Evolutionary conservation across 2,113 vertebrate species (phyloP).

Genomic region (Guaruba guarouba): DNA sequence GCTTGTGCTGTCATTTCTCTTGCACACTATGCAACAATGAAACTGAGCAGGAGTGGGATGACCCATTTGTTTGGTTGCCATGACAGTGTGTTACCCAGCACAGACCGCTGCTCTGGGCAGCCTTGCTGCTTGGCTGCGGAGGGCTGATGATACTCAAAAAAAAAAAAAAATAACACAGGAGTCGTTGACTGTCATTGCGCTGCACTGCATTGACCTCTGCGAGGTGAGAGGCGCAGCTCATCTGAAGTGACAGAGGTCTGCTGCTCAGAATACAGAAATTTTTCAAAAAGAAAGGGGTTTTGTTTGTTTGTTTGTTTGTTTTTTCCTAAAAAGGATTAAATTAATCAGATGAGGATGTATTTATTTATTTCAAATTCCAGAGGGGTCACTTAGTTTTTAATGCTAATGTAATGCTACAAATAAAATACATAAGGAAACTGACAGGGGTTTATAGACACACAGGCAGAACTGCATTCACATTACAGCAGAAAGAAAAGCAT

Average conservation of each 20-base stretch:
- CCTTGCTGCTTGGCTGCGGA: constrained; percentile 3
- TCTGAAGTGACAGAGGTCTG: neutral
- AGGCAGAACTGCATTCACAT: neutral
- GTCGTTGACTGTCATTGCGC: neutral
- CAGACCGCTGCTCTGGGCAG: neutral
- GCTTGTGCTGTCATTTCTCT: neutral
- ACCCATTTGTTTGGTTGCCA: constrained; percentile 60
- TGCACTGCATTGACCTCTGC: neutral
- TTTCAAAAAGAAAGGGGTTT: neutral
- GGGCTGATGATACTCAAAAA: neutral
- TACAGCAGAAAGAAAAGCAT: neutral
- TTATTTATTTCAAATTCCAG: neutral
- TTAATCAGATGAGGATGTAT: neutral
- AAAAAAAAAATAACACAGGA: neutral
- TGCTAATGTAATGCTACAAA: neutral
- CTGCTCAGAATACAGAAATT: neutral
- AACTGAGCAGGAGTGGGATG: neutral
- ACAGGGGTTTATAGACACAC: neutral
- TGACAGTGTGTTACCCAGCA: neutral
- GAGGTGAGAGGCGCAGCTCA: neutral
- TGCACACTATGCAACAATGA: neutral
- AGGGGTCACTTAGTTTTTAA: neutral
- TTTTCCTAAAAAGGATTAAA: neutral
- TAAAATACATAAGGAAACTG: neutral
- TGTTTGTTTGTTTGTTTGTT: neutral